Conservation (phyloP, 2,797 vertebrate species). For the Decapterus maruadsi region DNA sequence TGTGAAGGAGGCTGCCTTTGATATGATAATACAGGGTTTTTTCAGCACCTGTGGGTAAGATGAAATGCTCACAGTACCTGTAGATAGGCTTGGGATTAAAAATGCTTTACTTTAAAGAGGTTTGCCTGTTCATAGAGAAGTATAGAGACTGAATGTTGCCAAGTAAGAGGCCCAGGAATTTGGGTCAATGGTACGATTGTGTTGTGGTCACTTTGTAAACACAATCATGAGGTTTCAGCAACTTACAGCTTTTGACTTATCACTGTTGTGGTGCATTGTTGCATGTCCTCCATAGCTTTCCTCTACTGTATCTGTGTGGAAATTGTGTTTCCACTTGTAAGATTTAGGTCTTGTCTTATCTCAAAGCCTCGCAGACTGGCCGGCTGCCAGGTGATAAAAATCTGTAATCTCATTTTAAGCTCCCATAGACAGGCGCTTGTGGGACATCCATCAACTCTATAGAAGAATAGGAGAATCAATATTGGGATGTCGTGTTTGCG, state of each 20-base stretch:
- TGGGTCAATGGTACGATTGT: conserved; percentile 9
- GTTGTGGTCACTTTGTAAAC: conserved; percentile 25
- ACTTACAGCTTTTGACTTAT: not conserved
- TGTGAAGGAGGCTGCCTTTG: conserved; percentile 70
- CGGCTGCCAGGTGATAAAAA: conserved; percentile 81
- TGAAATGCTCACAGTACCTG: conserved; percentile 51
- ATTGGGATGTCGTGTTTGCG: conserved; percentile 69
- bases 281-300: conserved; percentile 13
- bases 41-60: conserved; percentile 63
- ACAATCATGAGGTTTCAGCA: conserved; percentile 36
- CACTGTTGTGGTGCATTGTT: not conserved
- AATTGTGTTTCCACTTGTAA: conserved; percentile 67
- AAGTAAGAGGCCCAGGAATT: conserved; percentile 5
- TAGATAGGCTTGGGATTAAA: conserved; percentile 58
- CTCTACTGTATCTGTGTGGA: conserved; percentile 39
- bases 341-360: conserved; percentile 73
- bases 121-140: conserved; percentile 18
- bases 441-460: conserved; percentile 78
- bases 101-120: conserved; percentile 40
- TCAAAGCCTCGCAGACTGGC: conserved; percentile 71
- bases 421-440: conserved; percentile 74
- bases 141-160: not conserved
- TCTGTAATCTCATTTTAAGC: conserved; percentile 85
- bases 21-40: conserved; percentile 75
- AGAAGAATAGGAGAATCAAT: conserved; percentile 80